Evolutionary conservation across 2,888 invertebrate species (phyloP), one percentile per base, ranked within the genome.

Genomic region (Phragmatobia fuliginosa): DNA sequence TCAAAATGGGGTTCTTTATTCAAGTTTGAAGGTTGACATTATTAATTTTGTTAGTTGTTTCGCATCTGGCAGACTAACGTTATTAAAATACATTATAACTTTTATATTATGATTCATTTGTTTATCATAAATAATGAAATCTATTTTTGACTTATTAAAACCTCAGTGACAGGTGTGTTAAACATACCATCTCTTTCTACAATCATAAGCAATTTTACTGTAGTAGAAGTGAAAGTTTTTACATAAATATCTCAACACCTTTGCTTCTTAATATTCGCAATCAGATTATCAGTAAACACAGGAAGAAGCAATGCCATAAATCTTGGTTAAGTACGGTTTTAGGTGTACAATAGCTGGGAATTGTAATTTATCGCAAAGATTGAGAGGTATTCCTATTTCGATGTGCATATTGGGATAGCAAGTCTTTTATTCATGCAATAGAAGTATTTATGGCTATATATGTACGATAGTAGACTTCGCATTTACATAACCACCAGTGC

Each of bases 1-100:
- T 74, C 69, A 67, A 72, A 68, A 78, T 70, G 61, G 62, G 28
- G 65, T 61, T 75, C 69, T 75, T 75, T 63, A 62, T 25, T 59
- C 18, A 66, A 66, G 59, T 66, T 63, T 70, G 41, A 58, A 25
- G 58, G 62, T 41, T n/a, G 62, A 25, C 58, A 58, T 59, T 58
- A 68, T 68, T 67, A 68, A 45, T 63, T 7, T 63, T 63, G 63
- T 63, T 63, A 45, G 41, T 33, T 62, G 61, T 67, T 67, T 67
- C 16, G 14, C 33, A 62, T 56, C 16, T 16, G 1, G 28, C 21
- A 33, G 59, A n/a, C n/a, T n/a, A n/a, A n/a, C n/a, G n/a, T n/a
- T n/a, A n/a, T n/a, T n/a, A n/a, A n/a, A n/a, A n/a, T n/a, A n/a
- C n/a, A n/a, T n/a, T n/a, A n/a, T n/a, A n/a, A n/a, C n/a, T n/a